Conservation (phyloP, 2,113 vertebrate species). For the Gobio gobio region DNA sequence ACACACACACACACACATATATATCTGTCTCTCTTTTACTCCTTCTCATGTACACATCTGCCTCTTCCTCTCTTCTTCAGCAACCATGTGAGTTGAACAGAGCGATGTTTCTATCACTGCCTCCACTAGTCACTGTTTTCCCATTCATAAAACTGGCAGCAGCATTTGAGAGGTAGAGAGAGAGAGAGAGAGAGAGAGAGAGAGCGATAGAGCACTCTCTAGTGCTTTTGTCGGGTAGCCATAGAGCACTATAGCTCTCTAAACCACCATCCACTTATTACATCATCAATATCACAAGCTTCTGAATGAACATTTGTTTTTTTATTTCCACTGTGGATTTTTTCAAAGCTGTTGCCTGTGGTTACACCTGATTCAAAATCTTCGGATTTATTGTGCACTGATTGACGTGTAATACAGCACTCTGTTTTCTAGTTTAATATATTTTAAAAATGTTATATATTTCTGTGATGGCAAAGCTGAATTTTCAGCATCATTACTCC, state of each 20-base stretch:
- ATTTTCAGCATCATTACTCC: not conserved
- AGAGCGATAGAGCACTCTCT: constrained; percentile 10
- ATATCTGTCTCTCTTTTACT: not conserved
- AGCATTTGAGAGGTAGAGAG: constrained; percentile 27
- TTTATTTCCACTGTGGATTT: not conserved
- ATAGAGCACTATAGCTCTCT: constrained; percentile 28
- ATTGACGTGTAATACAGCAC: not conserved
- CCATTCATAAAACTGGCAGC: constrained; percentile 55
- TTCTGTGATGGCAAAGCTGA: not conserved
- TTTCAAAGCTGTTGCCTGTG: not conserved
- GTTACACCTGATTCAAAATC: constrained; percentile 13
- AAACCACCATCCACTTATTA: constrained; percentile 31
- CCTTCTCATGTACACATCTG: not conserved
- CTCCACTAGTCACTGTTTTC: constrained; percentile 29
- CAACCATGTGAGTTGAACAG: not conserved
- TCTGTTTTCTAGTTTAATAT: too few relatives aligned
- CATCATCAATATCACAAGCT: constrained; percentile 28
- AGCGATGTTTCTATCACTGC: constrained; percentile 33
- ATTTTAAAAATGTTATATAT: not conserved
- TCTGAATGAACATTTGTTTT: constrained; percentile 27
- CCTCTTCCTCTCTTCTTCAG: constrained; percentile 2
- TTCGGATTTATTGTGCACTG: not conserved
- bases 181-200: not conserved
- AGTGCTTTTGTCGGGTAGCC: constrained; percentile 37
- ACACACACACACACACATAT: constrained; percentile 21